Percentiles rank a stretch among this genome's conserved stretches.
These are phyloP conservation scores for Troilus luridus DNA, from an alignment of 2,888 invertebrate species.

Conservation along the genomic window DNA sequence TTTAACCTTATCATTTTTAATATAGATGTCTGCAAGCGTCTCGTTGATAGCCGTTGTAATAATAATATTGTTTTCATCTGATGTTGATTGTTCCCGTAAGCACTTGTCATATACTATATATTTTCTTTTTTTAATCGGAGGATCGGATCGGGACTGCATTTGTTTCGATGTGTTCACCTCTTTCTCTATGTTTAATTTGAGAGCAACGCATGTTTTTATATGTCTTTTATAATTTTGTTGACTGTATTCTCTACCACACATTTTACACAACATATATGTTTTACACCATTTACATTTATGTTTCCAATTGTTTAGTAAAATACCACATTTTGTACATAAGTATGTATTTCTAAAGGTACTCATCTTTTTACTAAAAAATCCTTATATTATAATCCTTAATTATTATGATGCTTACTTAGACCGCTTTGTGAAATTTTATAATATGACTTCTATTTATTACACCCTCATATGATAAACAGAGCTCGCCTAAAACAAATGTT, in stretches of 20 bases:
- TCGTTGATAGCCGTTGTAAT: background rate
- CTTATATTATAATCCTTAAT: too few relatives aligned
- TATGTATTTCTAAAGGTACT: background rate
- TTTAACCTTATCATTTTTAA: background rate
- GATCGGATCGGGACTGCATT: background rate
- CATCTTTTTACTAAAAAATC: background rate
- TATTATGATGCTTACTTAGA: background rate
- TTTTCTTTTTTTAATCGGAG: background rate
- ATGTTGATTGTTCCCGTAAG: background rate
- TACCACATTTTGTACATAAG: background rate
- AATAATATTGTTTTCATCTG: background rate
- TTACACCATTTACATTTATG: conserved; percentile 11
- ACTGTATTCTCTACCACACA: conserved; percentile 20
- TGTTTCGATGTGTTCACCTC: background rate
- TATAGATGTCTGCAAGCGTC: background rate
- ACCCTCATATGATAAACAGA: background rate
- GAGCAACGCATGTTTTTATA: background rate
- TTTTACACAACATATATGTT: background rate
- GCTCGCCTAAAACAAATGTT: background rate
- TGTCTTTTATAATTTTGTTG: background rate
- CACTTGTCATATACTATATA: background rate
- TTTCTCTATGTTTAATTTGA: background rate
- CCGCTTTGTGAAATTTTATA: background rate
- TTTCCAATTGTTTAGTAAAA: conserved; percentile 6
- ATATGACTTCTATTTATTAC: background rate